Evolutionary conservation across 2,888 invertebrate genomes (phyloP).

Genomic region (Drosophila yooni): DNA sequence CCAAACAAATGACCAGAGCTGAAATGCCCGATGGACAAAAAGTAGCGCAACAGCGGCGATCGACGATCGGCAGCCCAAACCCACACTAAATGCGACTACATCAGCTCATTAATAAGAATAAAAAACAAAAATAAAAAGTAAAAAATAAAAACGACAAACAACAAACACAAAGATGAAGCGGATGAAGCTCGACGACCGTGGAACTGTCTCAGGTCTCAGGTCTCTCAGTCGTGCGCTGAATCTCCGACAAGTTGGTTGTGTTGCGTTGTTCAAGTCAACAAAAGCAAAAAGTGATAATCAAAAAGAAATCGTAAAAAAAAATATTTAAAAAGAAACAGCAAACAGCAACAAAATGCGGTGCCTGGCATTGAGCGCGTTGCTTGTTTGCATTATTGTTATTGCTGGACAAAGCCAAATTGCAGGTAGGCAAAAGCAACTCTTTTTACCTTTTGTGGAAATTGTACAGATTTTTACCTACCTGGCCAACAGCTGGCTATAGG

Average conservation of each 20-base stretch:
- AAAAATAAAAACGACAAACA: constrained; percentile 14
- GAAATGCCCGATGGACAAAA: neutral
- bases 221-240: constrained; percentile 68
- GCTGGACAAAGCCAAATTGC: constrained; percentile 73
- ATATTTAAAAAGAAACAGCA: neutral
- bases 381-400: constrained; percentile 56
- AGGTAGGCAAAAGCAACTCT: constrained; percentile 65
- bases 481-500: constrained; percentile 68
- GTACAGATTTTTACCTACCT: neutral
- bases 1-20: neutral
- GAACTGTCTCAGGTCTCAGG: constrained; percentile 23
- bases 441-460: neutral
- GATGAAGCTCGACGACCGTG: constrained; percentile 29
- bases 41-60: constrained; percentile 34
- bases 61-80: constrained; percentile 25
- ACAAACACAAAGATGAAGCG: constrained; percentile 26
- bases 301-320: constrained; percentile 24
- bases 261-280: constrained; percentile 8
- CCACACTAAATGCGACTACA: constrained; percentile 44
- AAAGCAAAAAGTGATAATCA: constrained; percentile 54
- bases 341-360: constrained; percentile 68
- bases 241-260: constrained; percentile 68
- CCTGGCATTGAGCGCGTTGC: constrained; percentile 65
- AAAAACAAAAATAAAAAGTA: constrained; percentile 22
- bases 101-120: constrained; percentile 68